phyloP scores from a whole-genome alignment of 2,888 invertebrate genomes.

The Caenorhabditis imperialis region DNA sequence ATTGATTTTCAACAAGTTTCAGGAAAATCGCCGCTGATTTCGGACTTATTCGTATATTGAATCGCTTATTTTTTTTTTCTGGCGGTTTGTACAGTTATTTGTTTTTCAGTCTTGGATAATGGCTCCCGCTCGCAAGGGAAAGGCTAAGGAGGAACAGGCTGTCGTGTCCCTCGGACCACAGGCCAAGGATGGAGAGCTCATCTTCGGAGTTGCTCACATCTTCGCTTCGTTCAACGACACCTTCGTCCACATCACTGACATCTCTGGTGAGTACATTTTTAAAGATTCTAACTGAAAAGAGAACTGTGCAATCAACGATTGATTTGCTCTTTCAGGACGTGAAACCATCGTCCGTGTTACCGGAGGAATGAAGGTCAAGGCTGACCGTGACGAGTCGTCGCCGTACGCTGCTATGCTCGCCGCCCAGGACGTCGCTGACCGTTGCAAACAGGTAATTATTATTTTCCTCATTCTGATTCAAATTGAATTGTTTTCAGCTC shows the following conservation, averaged over 20 bases:
- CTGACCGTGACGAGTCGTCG: constrained; percentile 99
- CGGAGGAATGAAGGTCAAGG: constrained; percentile 96
- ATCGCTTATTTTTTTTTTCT: constrained; percentile 3
- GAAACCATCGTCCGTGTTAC: constrained; percentile 88
- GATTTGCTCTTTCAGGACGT: constrained; percentile 70
- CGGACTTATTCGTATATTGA: too few species aligned
- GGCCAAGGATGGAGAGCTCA: constrained; percentile 89
- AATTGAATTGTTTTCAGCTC: constrained; percentile 66
- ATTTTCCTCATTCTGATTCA: background rate
- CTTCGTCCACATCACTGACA: constrained; percentile 98
- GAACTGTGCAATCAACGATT: background rate
- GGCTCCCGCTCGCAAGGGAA: constrained; percentile 97
- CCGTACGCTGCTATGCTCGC: constrained; percentile 99
- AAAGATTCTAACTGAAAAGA: background rate
- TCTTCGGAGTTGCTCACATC: constrained; percentile 99
- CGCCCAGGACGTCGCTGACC: constrained; percentile 99
- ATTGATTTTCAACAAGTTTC: too few species aligned
- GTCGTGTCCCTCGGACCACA: constrained; percentile 84
- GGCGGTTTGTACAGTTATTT: background rate
- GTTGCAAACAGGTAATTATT: constrained; percentile 87
- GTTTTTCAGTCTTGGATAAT: constrained; percentile 69
- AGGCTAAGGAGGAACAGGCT: constrained; percentile 95
- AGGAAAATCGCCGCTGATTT: too few species aligned
- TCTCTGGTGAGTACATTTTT: constrained; percentile 86
- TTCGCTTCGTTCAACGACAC: constrained; percentile 99